Conservation (phyloP, 1,140 invertebrate species). For the Chymomyza costata region DNA sequence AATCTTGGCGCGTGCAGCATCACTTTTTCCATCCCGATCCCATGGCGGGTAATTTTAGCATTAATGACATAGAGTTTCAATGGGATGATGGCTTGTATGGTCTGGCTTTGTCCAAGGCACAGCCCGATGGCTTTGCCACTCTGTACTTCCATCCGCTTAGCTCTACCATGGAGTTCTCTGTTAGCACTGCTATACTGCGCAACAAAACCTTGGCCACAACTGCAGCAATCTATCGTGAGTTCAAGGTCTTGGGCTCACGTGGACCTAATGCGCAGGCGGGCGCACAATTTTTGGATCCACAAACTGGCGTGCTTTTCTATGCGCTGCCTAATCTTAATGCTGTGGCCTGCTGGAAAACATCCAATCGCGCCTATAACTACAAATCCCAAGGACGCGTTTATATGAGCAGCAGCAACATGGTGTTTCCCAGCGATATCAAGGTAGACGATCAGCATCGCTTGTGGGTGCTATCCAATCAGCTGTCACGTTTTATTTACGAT, state of each 20-base stretch:
- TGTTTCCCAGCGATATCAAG: constrained; percentile 87
- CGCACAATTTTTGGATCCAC: constrained; percentile 83
- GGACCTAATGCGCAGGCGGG: constrained; percentile 84
- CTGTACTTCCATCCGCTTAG: constrained; percentile 87
- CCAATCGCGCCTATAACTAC: constrained; percentile 79
- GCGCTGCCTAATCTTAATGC: constrained; percentile 85
- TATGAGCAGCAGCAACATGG: constrained; percentile 82
- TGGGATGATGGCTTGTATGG: constrained; percentile 87
- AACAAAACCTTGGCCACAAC: constrained; percentile 77
- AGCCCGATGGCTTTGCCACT: constrained; percentile 81
- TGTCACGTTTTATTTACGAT: constrained; percentile 83
- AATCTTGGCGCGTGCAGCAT: constrained; percentile 83
- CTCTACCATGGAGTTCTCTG: constrained; percentile 83
- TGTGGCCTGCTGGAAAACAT: constrained; percentile 86
- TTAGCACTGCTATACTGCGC: constrained; percentile 81
- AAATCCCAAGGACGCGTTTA: constrained; percentile 83
- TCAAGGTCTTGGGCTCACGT: constrained; percentile 81
- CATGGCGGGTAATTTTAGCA: constrained; percentile 81
- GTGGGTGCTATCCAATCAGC: constrained; percentile 84
- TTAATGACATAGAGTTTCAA: constrained; percentile 83
- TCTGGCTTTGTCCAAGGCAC: constrained; percentile 79
- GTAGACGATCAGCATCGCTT: constrained; percentile 83
- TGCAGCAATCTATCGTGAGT: constrained; percentile 79
- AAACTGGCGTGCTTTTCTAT: constrained; percentile 85
- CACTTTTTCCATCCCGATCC: constrained; percentile 84